phyloP scores from a whole-genome alignment of 2,113 vertebrate species.

The Corythoichthys haematopterus region DNA sequence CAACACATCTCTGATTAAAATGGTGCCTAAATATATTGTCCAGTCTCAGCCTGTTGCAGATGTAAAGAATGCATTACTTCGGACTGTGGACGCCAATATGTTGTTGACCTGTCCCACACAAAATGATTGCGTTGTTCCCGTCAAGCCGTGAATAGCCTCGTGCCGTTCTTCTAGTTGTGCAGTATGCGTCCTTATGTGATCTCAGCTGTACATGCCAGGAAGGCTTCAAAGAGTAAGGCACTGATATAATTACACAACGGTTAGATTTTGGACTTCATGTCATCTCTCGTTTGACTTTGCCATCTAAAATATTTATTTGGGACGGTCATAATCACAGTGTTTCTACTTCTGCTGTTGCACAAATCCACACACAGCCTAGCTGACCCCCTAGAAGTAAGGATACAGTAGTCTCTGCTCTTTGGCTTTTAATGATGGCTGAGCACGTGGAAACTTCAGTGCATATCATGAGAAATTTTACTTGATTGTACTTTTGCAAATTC shows the following conservation, averaged over 20 bases:
- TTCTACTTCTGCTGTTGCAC: conserved; percentile 12
- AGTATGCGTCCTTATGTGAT: conserved; percentile 29
- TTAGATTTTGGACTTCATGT: conserved; percentile 22
- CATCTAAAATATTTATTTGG: conserved; percentile 56
- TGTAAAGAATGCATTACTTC: conserved; percentile 23
- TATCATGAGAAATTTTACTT: conserved; percentile 19
- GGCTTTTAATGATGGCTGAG: conserved; percentile 15
- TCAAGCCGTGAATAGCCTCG: conserved; percentile 19
- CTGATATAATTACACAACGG: conserved; percentile 44
- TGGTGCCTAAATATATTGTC: not conserved
- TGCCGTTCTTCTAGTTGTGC: conserved; percentile 2
- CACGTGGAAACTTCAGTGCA: conserved; percentile 19
- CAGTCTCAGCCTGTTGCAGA: conserved; percentile 13
- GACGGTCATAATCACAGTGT: conserved; percentile 50
- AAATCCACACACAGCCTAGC: conserved; percentile 13
- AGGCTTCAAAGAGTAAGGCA: conserved; percentile 12
- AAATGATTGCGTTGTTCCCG: conserved; percentile 15
- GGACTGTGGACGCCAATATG: conserved; percentile 6
- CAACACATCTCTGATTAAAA: not conserved
- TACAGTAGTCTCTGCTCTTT: conserved; percentile 29
- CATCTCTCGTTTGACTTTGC: conserved; percentile 35
- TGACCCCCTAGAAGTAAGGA: conserved; percentile 17
- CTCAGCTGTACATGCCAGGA: conserved; percentile 11
- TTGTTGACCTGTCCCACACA: conserved; percentile 9
- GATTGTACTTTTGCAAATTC: conserved; percentile 6